A percentile compares a stretch with the other conserved stretches of the same genome.
Conservation (phyloP, 2,797 vertebrate genomes). For the Helostoma temminkii region DNA sequence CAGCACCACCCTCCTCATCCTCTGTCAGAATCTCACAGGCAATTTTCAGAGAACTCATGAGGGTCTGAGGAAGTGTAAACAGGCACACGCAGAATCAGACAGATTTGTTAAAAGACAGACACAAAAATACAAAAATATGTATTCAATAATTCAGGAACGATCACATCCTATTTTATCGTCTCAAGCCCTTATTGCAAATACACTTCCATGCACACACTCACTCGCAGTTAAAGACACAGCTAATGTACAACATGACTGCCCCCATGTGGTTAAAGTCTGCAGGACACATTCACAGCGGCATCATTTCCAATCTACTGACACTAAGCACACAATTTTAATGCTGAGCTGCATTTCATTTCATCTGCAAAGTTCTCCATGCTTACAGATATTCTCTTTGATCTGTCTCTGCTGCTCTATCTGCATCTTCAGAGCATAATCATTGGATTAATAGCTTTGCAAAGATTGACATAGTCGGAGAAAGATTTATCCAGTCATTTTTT, state of each 20-base stretch:
- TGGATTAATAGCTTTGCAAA: constrained; percentile 27
- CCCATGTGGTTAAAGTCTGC: constrained; percentile 61
- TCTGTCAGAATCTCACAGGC: constrained; percentile 90
- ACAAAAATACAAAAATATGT: constrained; percentile 7
- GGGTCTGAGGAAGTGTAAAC: constrained; percentile 74
- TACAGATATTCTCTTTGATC: constrained; percentile 45
- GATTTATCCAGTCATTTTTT: constrained; percentile 42
- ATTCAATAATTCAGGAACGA: constrained; percentile 7
- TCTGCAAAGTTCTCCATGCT: constrained; percentile 27
- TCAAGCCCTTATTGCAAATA: constrained; percentile 15
- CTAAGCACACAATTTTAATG: constrained; percentile 23
- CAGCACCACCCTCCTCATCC: constrained; percentile 86
- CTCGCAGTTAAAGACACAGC: neutral
- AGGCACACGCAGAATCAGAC: constrained; percentile 29
- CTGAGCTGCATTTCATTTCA: constrained; percentile 32
- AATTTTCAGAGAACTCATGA: constrained; percentile 86
- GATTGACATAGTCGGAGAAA: constrained; percentile 27
- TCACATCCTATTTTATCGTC: neutral
- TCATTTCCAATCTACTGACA: constrained; percentile 6
- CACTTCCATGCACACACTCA: constrained; percentile 1
- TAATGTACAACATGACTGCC: constrained; percentile 67
- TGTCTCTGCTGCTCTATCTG: constrained; percentile 20
- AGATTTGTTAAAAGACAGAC: neutral
- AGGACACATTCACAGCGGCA: constrained; percentile 3
- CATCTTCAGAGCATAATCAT: constrained; percentile 25